Evolutionary conservation across 2,888 invertebrate genomes (phyloP), one percentile per base, ranked within the genome.

Genomic region (Octodonta nipae): DNA sequence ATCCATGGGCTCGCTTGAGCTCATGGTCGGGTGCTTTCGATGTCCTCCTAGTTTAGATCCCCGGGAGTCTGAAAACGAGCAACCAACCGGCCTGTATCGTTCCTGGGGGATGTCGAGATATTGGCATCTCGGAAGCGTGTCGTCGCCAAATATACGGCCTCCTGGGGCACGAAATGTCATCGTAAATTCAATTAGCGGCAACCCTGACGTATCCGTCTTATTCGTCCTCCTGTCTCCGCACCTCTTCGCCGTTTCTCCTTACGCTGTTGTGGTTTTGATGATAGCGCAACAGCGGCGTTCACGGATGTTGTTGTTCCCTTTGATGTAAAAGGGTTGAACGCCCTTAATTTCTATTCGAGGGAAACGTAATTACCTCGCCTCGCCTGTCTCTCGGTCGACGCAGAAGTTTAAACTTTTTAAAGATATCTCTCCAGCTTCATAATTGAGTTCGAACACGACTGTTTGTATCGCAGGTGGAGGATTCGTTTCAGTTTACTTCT

Each of bases 61-160:
- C 15, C 12, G 31, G 31, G 11, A 13, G 20, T 22, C 13, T 13
- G 22, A 22, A 22, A 22, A 22, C 22, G 22, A 28, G 13, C 32
- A 27, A 27, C 35, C 35, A 20, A 27, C 35, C 35, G 15, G 26
- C 26, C 26, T 13, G 13, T n/a, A 58, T 57, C 56, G 58, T 52
- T 57, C 58, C 57, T 55, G 44, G 38, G 58, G 56, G 58, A 58
- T 43, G 42, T 44, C 45, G 45, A 54, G 56, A 57, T 58, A 58
- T 58, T 56, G 58, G 55, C 56, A 57, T 56, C 58, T 56, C 50
- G 53, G 51, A 55, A 54, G 53, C 55, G 52, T 55, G 57, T 57
- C 59, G 56, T 56, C 58, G 56, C 56, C 56, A 56, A 57, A 59
- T 59, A 58, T 58, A 59, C 57, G 54, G 56, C 58, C 58, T 55